phyloP scores from a whole-genome alignment of 1,140 invertebrate species.

The Teleopsis dalmanni region DNA sequence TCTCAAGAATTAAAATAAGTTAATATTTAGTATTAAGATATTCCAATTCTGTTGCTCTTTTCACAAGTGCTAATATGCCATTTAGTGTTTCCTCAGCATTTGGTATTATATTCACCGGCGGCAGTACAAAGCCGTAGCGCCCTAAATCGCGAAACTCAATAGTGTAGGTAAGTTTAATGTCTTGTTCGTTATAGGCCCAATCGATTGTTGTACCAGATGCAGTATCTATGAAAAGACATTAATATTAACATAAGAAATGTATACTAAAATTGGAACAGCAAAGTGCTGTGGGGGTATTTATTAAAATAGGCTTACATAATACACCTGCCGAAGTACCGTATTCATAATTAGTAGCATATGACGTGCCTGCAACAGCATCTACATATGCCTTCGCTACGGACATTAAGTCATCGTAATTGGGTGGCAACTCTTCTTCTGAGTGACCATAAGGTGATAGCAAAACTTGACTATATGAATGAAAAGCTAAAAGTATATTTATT shows the following conservation, averaged over 20 bases:
- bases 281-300: neutral
- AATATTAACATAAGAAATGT: no score
- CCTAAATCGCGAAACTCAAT: no score
- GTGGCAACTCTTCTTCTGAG: conserved; percentile 39
- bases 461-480: conserved; percentile 49
- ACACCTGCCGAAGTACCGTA: conserved; percentile 48
- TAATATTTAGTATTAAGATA: conserved; percentile 24
- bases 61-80: conserved; percentile 65
- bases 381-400: conserved; percentile 46
- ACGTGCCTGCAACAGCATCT: conserved; percentile 38
- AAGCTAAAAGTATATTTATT: conserved; percentile 49
- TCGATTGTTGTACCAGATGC: conserved; percentile 56
- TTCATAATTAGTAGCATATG: conserved; percentile 49
- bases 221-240: conserved; percentile 15
- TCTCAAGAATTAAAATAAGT: no score
- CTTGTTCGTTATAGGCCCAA: conserved; percentile 56
- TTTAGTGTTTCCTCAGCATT: conserved; percentile 75
- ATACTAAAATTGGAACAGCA: neutral
- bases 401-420: conserved; percentile 50
- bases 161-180: no score
- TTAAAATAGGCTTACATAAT: conserved; percentile 48
- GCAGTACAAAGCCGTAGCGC: conserved; percentile 76
- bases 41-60: conserved; percentile 28
- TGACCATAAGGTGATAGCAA: conserved; percentile 49
- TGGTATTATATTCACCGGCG: conserved; percentile 68